Conservation (phyloP, 2,888 invertebrate species). For the Phortica magna region DNA sequence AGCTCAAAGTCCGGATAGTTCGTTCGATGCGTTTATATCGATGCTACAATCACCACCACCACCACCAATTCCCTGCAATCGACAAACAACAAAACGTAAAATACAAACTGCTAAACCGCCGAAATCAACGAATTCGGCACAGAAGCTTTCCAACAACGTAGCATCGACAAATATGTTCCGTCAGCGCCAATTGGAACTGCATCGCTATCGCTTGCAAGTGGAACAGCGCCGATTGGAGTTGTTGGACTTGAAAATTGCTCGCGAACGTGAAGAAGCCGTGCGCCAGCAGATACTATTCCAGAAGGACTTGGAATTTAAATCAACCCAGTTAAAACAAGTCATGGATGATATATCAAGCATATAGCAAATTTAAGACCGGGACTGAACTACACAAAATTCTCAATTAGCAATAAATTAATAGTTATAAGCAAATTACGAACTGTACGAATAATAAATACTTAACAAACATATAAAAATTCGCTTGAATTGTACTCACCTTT, state of each 20-base stretch:
- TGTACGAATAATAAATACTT: neutral
- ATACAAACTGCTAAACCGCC: neutral
- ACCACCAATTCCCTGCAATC: neutral
- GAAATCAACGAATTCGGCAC: neutral
- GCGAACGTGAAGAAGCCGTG: constrained; percentile 67
- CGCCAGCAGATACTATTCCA: constrained; percentile 64
- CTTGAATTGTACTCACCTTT: too few relatives aligned
- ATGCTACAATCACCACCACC: neutral
- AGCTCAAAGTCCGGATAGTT: neutral
- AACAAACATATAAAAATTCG: neutral
- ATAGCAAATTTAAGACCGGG: neutral
- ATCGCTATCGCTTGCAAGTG: constrained; percentile 63
- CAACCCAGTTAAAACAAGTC: constrained; percentile 34
- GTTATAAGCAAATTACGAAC: neutral
- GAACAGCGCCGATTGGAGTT: constrained; percentile 67
- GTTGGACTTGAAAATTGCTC: constrained; percentile 64
- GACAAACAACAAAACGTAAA: neutral
- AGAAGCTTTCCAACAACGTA: constrained; percentile 15
- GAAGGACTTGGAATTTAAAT: constrained; percentile 63
- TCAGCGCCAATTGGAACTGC: constrained; percentile 65
- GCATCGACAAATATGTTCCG: constrained; percentile 50
- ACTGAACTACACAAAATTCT: neutral
- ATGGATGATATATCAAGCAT: neutral
- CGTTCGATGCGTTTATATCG: neutral
- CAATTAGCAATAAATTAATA: neutral